These are phyloP conservation scores for Nibea coibor DNA, from an alignment of 2,113 vertebrate genomes.

Conservation along the genomic window DNA sequence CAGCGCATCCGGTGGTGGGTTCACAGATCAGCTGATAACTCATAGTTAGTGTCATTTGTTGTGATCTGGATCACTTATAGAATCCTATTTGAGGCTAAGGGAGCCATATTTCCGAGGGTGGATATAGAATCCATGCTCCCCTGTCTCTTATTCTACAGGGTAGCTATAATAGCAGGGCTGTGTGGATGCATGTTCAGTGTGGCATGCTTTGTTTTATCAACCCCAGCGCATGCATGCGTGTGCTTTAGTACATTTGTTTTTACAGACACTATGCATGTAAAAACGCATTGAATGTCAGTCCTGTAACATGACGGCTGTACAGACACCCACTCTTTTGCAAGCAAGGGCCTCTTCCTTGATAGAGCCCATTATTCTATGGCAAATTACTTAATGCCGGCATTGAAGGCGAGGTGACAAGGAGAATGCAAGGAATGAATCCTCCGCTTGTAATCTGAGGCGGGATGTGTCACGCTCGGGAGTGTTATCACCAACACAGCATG, in stretches of 20 bases:
- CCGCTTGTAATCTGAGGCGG: constrained; percentile 75
- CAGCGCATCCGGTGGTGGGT: constrained; percentile 47
- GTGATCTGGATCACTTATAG: constrained; percentile 66
- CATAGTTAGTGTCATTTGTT: constrained; percentile 67
- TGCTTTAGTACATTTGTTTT: constrained; percentile 33
- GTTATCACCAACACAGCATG: constrained; percentile 77
- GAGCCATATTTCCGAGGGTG: constrained; percentile 13
- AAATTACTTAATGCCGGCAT: constrained; percentile 77
- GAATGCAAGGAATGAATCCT: constrained; percentile 77
- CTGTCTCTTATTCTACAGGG: constrained; percentile 1
- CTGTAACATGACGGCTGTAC: constrained; percentile 47
- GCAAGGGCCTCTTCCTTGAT: constrained; percentile 62
- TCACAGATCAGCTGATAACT: constrained; percentile 73
- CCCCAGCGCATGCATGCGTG: background rate
- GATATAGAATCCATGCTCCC: background rate
- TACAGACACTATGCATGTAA: constrained; percentile 33
- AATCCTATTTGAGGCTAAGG: constrained; percentile 25
- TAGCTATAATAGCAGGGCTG: constrained; percentile 6
- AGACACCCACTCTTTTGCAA: constrained; percentile 59
- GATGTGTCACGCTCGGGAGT: constrained; percentile 72
- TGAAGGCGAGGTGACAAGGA: constrained; percentile 78
- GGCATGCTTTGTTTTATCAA: constrained; percentile 45
- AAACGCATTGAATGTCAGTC: constrained; percentile 40
- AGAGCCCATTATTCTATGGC: constrained; percentile 74
- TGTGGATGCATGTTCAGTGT: constrained; percentile 6